Percentiles rank a stretch among this genome's conserved stretches.
Conservation (phyloP, 2,888 invertebrate genomes). For the Gymnocheta viridis region DNA sequence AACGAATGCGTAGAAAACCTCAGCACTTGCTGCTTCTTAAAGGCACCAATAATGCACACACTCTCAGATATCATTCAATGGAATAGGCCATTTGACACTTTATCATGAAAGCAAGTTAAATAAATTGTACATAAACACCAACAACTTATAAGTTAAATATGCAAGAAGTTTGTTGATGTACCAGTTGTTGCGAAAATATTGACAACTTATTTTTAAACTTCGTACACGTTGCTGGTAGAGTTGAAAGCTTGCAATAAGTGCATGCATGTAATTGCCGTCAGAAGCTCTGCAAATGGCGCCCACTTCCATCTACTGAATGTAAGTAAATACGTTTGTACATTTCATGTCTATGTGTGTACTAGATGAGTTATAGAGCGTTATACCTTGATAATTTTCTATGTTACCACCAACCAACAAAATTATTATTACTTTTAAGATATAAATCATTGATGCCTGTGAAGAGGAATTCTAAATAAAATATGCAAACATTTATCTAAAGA, state of each 20-base stretch:
- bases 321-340: not conserved
- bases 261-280: not conserved
- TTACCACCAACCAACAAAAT: conserved; percentile 35
- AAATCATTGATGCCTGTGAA: not conserved
- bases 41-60: conserved; percentile 1
- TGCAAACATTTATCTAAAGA: not conserved
- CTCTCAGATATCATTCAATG: conserved; percentile 14
- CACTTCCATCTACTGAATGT: conserved; percentile 23
- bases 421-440: conserved; percentile 23
- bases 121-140: conserved; percentile 41
- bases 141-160: conserved; percentile 10
- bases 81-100: conserved; percentile 59
- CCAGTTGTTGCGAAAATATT: conserved; percentile 50
- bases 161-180: conserved; percentile 13
- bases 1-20: not conserved
- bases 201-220: conserved; percentile 52
- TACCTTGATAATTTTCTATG: conserved; percentile 59
- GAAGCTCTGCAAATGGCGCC: conserved; percentile 26
- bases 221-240: conserved; percentile 23
- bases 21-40: conserved; percentile 31
- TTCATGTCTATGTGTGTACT: not conserved
- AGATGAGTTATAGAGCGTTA: conserved; percentile 57
- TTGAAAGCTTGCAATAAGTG: conserved; percentile 25
- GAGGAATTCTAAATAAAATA: not conserved
- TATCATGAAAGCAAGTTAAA: conserved; percentile 42